Percentiles rank a stretch among this genome's conserved stretches.
Evolutionary conservation across 35 echinoderm and acorn worm species (phyloP).

Genomic region (Lytechinus variegatus): DNA sequence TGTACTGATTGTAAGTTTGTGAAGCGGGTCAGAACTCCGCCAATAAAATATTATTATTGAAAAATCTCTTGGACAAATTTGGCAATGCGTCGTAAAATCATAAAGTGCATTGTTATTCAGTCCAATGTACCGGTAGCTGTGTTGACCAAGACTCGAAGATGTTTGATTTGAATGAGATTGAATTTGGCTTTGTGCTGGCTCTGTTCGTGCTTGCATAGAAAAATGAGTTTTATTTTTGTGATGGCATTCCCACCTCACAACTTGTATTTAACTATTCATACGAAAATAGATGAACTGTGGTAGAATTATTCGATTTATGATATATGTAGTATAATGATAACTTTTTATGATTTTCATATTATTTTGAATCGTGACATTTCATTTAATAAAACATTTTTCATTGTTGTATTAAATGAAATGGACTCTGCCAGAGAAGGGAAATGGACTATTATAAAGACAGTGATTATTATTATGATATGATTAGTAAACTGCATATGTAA

Average conservation of each 20-base stretch:
- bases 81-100: neutral
- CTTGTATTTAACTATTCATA: neutral
- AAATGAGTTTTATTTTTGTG: neutral
- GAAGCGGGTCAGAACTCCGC: neutral
- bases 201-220: neutral
- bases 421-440: too few species aligned
- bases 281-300: neutral
- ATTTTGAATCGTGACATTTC: too few species aligned
- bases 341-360: too few species aligned
- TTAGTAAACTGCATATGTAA: too few species aligned
- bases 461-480: too few species aligned
- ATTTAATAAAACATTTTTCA: too few species aligned
- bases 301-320: neutral
- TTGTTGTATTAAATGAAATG: too few species aligned
- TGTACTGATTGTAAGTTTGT: neutral
- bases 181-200: neutral
- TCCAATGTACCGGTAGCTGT: neutral
- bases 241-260: neutral
- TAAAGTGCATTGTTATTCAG: neutral
- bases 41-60: neutral
- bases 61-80: neutral
- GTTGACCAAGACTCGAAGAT: neutral
- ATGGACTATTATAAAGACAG: too few species aligned
- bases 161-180: neutral
- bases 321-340: too few species aligned